A percentile compares a stretch with the other conserved stretches of the same genome.
Evolutionary conservation across 2,113 vertebrate species (phyloP).

Genomic region (Lepisosteus oculatus): DNA sequence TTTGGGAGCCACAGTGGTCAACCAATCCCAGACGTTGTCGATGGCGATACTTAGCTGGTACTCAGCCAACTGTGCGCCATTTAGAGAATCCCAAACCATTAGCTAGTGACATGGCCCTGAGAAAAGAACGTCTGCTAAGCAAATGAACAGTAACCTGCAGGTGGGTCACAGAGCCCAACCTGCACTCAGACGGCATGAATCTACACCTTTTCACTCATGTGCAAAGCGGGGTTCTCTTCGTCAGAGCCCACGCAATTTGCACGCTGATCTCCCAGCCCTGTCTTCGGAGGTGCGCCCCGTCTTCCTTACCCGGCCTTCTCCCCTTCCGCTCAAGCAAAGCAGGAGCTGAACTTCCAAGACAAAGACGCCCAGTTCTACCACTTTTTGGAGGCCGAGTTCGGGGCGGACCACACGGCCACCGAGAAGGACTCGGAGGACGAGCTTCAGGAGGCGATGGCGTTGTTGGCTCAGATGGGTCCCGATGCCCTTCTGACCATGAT

Average conservation of each 20-base stretch:
- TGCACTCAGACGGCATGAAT: no score
- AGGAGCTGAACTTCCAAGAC: conserved; percentile 89
- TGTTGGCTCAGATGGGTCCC: conserved; percentile 84
- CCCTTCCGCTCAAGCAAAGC: conserved; percentile 70
- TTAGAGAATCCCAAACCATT: no score
- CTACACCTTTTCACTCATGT: no score
- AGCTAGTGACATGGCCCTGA: no score
- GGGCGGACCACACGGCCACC: conserved; percentile 46
- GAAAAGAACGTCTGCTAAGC: no score
- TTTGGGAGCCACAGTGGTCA: no score
- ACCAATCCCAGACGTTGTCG: no score
- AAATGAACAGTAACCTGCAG: no score
- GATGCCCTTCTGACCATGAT: conserved; percentile 88
- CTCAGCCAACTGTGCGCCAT: no score
- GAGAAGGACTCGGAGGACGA: conserved; percentile 78
- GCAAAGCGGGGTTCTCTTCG: no score
- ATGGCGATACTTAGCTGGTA: no score
- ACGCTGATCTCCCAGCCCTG: not conserved
- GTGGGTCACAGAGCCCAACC: no score
- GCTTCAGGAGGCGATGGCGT: conserved; percentile 74
- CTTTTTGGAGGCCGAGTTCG: conserved; percentile 71
- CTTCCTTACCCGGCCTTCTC: not conserved
- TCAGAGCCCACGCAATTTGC: not conserved
- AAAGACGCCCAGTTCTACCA: conserved; percentile 89
- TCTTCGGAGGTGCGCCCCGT: not conserved